These are phyloP conservation scores for Agrypnus murinus DNA, from an alignment of 2,888 invertebrate species.

Conservation along the genomic window DNA sequence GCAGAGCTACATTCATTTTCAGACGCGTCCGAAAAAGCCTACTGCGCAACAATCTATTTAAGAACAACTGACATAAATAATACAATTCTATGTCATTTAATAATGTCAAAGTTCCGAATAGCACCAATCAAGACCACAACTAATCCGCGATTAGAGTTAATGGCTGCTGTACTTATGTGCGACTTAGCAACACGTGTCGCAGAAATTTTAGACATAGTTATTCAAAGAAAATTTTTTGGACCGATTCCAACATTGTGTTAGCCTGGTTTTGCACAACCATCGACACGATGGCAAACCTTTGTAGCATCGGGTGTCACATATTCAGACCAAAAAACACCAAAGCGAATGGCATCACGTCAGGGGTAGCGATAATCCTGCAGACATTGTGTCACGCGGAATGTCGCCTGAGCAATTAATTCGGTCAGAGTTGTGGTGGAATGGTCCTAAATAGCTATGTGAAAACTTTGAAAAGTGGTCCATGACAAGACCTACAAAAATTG, in stretches of 20 bases:
- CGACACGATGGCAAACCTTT: conserved; percentile 58
- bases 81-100: conserved; percentile 22
- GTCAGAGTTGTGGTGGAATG: conserved; percentile 51
- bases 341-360: conserved; percentile 55
- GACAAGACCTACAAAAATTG: background rate
- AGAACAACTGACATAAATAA: background rate
- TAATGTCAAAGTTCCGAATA: conserved; percentile 52
- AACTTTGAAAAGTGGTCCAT: background rate
- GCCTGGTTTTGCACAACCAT: conserved; percentile 54
- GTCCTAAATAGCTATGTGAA: conserved; percentile 29
- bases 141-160: conserved; percentile 51
- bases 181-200: no score
- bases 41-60: conserved; percentile 24
- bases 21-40: conserved; percentile 10
- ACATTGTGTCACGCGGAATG: conserved; percentile 54
- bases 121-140: conserved; percentile 49
- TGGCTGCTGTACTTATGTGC: conserved; percentile 20
- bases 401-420: conserved; percentile 35
- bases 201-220: conserved; percentile 38
- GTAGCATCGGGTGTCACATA: conserved; percentile 57
- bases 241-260: conserved; percentile 58
- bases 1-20: conserved; percentile 11
- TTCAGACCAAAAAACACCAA: conserved; percentile 48
- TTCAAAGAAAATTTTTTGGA: conserved; percentile 52
- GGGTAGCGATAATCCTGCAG: conserved; percentile 57